Conservation (phyloP, 2,113 vertebrate genomes). For the Trematocara variabile region DNA sequence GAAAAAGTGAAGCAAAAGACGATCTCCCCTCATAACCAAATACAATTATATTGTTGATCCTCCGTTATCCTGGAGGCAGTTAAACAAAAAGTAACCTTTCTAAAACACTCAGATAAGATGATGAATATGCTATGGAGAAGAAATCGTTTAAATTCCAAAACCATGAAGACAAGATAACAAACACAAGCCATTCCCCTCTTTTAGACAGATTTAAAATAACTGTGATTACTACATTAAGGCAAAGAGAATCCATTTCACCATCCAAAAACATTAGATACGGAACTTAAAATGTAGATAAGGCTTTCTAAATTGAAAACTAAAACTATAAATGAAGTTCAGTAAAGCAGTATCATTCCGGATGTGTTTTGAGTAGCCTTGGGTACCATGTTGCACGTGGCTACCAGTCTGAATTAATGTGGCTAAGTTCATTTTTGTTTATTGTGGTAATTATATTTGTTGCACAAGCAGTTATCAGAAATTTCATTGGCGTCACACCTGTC, state of each 20-base stretch:
- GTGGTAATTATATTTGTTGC: not conserved
- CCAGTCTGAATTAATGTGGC: not conserved
- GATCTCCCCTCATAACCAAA: not conserved
- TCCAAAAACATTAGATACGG: not conserved
- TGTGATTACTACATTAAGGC: not conserved
- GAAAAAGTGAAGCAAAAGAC: not conserved
- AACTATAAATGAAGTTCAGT: not conserved
- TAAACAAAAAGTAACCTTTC: slow-evolving; percentile 34
- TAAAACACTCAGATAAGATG: slow-evolving; percentile 46
- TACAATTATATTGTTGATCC: slow-evolving; percentile 28
- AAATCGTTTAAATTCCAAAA: slow-evolving; percentile 40
- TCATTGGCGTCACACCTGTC: not conserved
- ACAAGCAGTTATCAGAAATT: not conserved
- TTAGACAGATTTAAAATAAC: slow-evolving; percentile 7
- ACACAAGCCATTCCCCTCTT: not conserved
- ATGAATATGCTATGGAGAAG: slow-evolving; percentile 1
- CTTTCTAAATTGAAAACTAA: not conserved
- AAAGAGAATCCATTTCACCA: not conserved
- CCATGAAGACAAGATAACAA: slow-evolving; percentile 7
- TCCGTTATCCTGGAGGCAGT: slow-evolving; percentile 19
- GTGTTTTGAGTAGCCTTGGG: not conserved
- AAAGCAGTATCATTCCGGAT: not conserved
- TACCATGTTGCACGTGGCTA: not conserved
- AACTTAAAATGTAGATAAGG: not conserved
- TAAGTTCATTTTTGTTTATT: not conserved